Evolutionary conservation across 2,888 invertebrate genomes (phyloP).

Genomic region (Sphinx pinastri): DNA sequence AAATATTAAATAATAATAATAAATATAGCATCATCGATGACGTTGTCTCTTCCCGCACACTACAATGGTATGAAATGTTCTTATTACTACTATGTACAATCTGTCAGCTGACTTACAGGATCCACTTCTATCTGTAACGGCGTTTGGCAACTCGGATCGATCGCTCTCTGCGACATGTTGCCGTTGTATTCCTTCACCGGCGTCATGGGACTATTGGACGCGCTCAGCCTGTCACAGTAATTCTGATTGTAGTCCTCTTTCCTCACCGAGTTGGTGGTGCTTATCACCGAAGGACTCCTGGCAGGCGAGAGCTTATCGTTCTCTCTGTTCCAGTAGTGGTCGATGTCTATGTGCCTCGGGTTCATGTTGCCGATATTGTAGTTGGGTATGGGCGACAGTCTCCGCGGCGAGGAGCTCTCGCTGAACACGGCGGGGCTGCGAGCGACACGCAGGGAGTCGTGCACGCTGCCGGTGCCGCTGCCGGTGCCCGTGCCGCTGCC

Average conservation of each 20-base stretch:
- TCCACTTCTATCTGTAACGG: conserved; percentile 88
- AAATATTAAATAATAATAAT: neutral
- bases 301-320: conserved; percentile 65
- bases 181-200: conserved; percentile 70
- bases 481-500: conserved; percentile 90
- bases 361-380: conserved; percentile 82
- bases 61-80: conserved; percentile 10
- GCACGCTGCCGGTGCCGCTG: conserved; percentile 84
- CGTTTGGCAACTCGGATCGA: conserved; percentile 71
- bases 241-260: conserved; percentile 77
- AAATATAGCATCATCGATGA: conserved; percentile 2
- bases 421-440: conserved; percentile 76
- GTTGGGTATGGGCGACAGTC: conserved; percentile 76
- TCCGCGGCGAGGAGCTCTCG: conserved; percentile 71
- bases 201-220: conserved; percentile 67
- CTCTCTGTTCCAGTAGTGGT: conserved; percentile 70
- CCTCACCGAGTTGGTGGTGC: conserved; percentile 62
- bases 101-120: conserved; percentile 82
- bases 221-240: conserved; percentile 70
- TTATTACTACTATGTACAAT: conserved; percentile 28
- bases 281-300: conserved; percentile 61
- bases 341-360: conserved; percentile 76
- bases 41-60: conserved; percentile 28
- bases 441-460: conserved; percentile 62
- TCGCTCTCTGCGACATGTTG: conserved; percentile 59